Percentiles rank a stretch among this genome's conserved stretches.
Conservation (phyloP, 64 coral and sea anemone species). For the Montipora foliosa region DNA sequence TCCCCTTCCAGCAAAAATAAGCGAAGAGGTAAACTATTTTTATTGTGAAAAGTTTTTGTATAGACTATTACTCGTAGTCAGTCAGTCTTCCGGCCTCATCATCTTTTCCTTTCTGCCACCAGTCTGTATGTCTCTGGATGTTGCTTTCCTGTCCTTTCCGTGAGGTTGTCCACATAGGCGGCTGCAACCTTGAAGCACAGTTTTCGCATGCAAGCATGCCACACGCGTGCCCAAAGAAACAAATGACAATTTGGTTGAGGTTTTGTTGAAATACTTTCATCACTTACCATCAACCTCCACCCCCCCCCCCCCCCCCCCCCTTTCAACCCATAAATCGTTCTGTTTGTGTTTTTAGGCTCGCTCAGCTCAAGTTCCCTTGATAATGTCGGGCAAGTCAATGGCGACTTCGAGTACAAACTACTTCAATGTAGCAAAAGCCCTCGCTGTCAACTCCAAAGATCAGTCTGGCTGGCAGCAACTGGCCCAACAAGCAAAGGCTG, state of each 20-base stretch:
- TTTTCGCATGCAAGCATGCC: too few relatives aligned
- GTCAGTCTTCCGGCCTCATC: too few relatives aligned
- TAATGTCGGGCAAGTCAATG: slow-evolving; percentile 96
- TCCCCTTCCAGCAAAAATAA: slow-evolving; percentile 93
- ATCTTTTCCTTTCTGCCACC: too few relatives aligned
- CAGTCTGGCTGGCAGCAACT: slow-evolving; percentile 77
- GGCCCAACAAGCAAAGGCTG: slow-evolving; percentile 85
- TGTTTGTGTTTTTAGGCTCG: slow-evolving; percentile 73
- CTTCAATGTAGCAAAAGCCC: slow-evolving; percentile 87
- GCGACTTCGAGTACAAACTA: slow-evolving; percentile 93
- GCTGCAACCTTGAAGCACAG: too few relatives aligned
- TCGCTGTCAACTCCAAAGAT: slow-evolving; percentile 86
- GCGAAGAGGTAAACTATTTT: slow-evolving; percentile 68
- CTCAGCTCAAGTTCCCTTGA: slow-evolving; percentile 97
- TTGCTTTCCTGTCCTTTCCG: too few relatives aligned
- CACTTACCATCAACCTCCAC: too few relatives aligned
- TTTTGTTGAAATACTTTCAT: too few relatives aligned
- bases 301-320: too few relatives aligned
- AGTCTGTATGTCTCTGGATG: too few relatives aligned
- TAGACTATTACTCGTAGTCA: too few relatives aligned
- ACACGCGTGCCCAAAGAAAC: too few relatives aligned
- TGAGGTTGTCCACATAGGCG: too few relatives aligned
- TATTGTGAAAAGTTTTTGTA: background rate
- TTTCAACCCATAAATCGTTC: background rate
- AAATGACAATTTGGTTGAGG: accelerated